A percentile compares a stretch with the other conserved stretches of the same genome.
These are phyloP conservation scores for Elachura formosa DNA, from an alignment of 2,113 vertebrate genomes.

Conservation along the genomic window DNA sequence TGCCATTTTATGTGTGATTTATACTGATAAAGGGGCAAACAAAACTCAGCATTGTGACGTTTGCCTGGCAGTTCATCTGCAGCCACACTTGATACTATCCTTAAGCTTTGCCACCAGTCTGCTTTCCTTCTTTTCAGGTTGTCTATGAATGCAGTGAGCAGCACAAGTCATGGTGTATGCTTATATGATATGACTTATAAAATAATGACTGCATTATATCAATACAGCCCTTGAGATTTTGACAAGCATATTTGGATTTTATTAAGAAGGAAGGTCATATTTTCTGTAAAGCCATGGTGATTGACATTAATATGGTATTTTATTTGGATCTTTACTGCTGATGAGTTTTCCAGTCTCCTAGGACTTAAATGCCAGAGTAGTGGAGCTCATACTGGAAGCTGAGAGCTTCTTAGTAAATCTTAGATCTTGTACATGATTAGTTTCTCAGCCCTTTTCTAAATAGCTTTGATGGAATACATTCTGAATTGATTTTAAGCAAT, in stretches of 20 bases:
- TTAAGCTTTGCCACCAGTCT: background rate
- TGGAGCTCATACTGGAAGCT: background rate
- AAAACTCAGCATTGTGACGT: background rate
- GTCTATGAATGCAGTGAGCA: background rate
- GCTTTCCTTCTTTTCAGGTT: background rate
- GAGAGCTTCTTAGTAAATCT: background rate
- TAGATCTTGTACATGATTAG: background rate
- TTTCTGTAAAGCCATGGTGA: background rate
- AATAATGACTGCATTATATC: background rate
- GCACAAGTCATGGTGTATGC: background rate
- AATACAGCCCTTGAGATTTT: background rate
- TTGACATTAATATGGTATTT: background rate
- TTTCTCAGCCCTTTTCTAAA: background rate
- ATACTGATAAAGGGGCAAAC: background rate
- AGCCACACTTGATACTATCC: background rate
- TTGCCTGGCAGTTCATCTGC: background rate
- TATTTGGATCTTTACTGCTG: background rate
- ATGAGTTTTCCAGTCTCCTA: background rate
- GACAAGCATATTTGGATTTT: background rate
- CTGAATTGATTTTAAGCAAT: background rate
- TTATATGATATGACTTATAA: background rate
- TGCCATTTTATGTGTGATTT: background rate
- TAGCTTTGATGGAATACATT: background rate
- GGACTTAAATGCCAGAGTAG: background rate
- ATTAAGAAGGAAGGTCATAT: constrained; percentile 1